Evolutionary conservation across 2,797 vertebrate genomes (phyloP).

Genomic region (Sarcophilus harrisii): DNA sequence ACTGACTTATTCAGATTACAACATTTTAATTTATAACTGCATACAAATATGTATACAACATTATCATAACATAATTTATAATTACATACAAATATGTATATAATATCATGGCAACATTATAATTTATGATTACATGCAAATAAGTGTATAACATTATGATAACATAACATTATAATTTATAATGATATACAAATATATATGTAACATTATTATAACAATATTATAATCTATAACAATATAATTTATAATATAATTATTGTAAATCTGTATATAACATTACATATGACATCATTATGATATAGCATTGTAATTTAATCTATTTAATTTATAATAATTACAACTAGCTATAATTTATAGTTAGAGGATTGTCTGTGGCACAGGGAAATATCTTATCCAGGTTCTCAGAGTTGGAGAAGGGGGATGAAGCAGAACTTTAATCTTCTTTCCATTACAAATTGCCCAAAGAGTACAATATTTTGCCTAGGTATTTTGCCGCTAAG

Average conservation of each 20-base stretch:
- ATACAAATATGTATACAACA: background rate
- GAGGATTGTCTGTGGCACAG: background rate
- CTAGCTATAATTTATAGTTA: background rate
- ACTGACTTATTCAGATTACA: background rate
- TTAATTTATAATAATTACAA: background rate
- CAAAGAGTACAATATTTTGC: background rate
- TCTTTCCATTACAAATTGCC: background rate
- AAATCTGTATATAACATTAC: background rate
- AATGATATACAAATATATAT: background rate
- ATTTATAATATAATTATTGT: background rate
- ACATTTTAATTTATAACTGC: background rate
- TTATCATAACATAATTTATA: background rate
- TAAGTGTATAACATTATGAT: background rate
- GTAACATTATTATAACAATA: background rate
- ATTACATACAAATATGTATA: background rate
- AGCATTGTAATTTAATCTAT: background rate
- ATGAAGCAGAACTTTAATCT: background rate
- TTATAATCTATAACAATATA: background rate
- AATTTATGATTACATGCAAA: background rate
- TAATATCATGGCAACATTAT: background rate
- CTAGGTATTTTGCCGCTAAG: background rate
- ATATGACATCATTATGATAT: too few relatives aligned
- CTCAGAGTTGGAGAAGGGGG: background rate
- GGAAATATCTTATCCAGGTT: background rate
- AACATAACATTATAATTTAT: background rate